phyloP scores from a whole-genome alignment of 2,888 invertebrate species.

The Apamea sordens region DNA sequence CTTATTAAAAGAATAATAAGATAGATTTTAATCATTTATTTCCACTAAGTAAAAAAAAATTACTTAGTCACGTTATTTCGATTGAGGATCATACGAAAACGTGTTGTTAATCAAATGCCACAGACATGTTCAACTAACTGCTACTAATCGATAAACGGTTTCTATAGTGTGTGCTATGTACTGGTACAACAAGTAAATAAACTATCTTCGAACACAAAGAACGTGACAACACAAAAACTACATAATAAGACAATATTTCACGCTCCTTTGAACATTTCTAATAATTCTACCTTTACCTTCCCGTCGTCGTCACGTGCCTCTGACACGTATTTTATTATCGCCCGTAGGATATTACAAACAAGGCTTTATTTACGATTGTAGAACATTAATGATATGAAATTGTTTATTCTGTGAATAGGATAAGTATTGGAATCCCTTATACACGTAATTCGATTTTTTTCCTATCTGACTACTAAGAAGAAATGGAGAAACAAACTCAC shows the following conservation, averaged over 20 bases:
- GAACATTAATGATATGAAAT: background rate
- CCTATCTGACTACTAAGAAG: background rate
- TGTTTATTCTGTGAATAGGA: background rate
- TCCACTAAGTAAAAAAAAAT: background rate
- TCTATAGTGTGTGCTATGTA: background rate
- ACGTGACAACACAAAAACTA: constrained; percentile 29
- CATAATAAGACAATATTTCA: constrained; percentile 50
- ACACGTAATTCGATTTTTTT: background rate
- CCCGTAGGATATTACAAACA: constrained; percentile 35
- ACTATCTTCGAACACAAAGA: constrained; percentile 11
- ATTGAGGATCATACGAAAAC: background rate
- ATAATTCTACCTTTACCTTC: constrained; percentile 40
- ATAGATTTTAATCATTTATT: background rate
- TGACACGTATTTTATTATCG: constrained; percentile 55
- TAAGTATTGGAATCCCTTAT: background rate
- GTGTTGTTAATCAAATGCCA: background rate
- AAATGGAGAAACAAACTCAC: background rate
- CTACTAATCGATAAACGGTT: background rate
- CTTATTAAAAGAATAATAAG: no score
- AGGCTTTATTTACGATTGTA: constrained; percentile 40
- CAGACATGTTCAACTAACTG: background rate
- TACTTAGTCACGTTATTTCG: background rate
- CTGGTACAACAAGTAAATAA: constrained; percentile 4
- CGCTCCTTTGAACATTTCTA: constrained; percentile 37
- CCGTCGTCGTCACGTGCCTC: constrained; percentile 50